phyloP scores from a whole-genome alignment of 2,888 invertebrate genomes.

The Trissonchulus latispiculum region DNA sequence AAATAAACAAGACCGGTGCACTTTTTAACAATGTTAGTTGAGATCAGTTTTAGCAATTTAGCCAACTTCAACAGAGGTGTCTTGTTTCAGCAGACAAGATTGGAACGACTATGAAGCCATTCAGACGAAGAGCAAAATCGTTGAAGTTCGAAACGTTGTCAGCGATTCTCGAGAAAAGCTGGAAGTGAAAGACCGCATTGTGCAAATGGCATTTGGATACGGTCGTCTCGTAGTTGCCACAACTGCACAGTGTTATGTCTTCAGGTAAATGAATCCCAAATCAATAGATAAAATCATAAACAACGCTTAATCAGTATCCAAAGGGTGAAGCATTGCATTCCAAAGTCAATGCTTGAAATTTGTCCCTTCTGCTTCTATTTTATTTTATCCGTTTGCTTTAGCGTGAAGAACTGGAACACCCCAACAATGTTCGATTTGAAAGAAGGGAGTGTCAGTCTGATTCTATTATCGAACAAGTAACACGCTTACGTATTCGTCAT shows the following conservation, averaged over 20 bases:
- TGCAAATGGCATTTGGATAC: slow-evolving; percentile 69
- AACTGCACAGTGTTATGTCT: slow-evolving; percentile 83
- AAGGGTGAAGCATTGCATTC: too few relatives aligned
- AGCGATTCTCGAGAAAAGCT: slow-evolving; percentile 64
- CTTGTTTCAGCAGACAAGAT: slow-evolving; percentile 60
- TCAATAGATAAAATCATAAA: too few relatives aligned
- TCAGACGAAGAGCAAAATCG: slow-evolving; percentile 39
- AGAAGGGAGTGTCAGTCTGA: slow-evolving; percentile 69
- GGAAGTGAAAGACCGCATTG: slow-evolving; percentile 83
- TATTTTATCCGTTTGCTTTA: slow-evolving; percentile 48
- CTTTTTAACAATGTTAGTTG: too few relatives aligned
- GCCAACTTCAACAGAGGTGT: too few relatives aligned
- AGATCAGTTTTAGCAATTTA: too few relatives aligned
- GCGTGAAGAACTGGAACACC: slow-evolving; percentile 83
- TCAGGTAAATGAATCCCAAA: slow-evolving; percentile 51
- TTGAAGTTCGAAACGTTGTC: slow-evolving; percentile 36
- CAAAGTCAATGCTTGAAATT: too few relatives aligned
- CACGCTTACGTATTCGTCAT: too few relatives aligned
- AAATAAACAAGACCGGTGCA: too few relatives aligned
- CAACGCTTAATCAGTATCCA: too few relatives aligned
- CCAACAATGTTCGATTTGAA: slow-evolving; percentile 86
- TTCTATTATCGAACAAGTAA: slow-evolving; percentile 71
- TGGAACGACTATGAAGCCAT: slow-evolving; percentile 70
- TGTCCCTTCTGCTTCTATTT: too few relatives aligned
- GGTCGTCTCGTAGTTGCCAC: slow-evolving; percentile 80